Evolutionary conservation across 2,797 vertebrate genomes (phyloP).

Genomic region (Spinus pinus): DNA sequence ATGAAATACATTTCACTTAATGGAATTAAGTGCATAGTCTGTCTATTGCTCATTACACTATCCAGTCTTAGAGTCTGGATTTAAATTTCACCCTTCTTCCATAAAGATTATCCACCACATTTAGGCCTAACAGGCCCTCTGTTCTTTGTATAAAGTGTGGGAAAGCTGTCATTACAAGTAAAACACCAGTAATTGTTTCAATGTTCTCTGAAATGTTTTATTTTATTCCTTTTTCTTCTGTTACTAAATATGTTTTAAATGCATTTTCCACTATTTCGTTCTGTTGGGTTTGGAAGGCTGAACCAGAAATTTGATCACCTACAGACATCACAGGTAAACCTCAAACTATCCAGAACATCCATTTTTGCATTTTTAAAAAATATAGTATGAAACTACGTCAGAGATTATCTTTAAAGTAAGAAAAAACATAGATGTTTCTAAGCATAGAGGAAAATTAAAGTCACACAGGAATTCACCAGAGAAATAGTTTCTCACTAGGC

Average conservation of each 20-base stretch:
- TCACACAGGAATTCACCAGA: neutral
- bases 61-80: slow-evolving; percentile 48
- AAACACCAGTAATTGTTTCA: slow-evolving; percentile 24
- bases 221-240: neutral
- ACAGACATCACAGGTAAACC: neutral
- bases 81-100: slow-evolving; percentile 40
- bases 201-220: slow-evolving; percentile 4
- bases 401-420: neutral
- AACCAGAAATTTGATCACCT: neutral
- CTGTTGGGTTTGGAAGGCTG: neutral
- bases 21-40: slow-evolving; percentile 53
- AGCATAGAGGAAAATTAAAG: neutral
- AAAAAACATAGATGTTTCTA: neutral
- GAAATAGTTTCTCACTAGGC: neutral
- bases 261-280: neutral
- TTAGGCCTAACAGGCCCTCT: slow-evolving; percentile 24
- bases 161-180: slow-evolving; percentile 42
- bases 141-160: slow-evolving; percentile 31
- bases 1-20: slow-evolving; percentile 56
- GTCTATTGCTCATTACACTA: slow-evolving; percentile 26
- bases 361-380: neutral
- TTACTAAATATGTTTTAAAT: slow-evolving; percentile 6
- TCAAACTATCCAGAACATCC: neutral
- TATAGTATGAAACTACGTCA: neutral
- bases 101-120: slow-evolving; percentile 11